Evolutionary conservation across 2,113 vertebrate genomes (phyloP), one percentile per base, ranked within the genome.

Genomic region (Oxygymnocypris stewartii): DNA sequence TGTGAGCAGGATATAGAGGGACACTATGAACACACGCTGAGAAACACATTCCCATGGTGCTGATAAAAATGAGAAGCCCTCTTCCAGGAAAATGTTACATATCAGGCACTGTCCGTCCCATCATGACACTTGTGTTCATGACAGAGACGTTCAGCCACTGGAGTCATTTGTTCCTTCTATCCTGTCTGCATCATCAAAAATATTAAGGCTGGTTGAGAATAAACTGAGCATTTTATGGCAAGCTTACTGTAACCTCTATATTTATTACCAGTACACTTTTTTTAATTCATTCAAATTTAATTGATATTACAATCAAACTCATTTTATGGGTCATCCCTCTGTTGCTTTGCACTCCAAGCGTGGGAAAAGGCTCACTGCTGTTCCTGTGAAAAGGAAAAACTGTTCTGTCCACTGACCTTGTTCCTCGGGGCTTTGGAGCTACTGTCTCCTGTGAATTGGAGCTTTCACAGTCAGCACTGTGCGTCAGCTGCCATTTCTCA

Each of bases 291-390:
- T 51, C 49, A 63, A 12, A 23, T 5, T 69, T 10, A 23, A 51
- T 31, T 11, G 16, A 49, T 86, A 59, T 59, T 42, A 31, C 65
- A 65, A 87, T 74, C 9, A 28, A 84, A 71, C 63, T 37, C 79
- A 57, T 18, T 80, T n/a, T 86, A 88, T n/a, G 77, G 31, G 40
- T 86, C 61, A 76, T 40, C 82, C 84, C 85, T 18, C 85, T 81
- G 76, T 57, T 40, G 44, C 69, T 74, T 90, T 87, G 88, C 87
- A 80, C 81, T 90, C 76, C 12, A 91, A 93, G 92, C 94, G 94
- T 95, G 95, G 94, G 94, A 95, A 95, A 91, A 84, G 86, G 92
- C 86, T 84, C 54, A 63, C 82, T 87, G 85, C 76, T 51, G 63
- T 88, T 93, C 94, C 54, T 61, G 93, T 90, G 94, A 80, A 85